Percentiles rank a stretch among this genome's conserved stretches.
Conservation (phyloP, 2,113 vertebrate species). For the Phalacrocorax carbo region DNA sequence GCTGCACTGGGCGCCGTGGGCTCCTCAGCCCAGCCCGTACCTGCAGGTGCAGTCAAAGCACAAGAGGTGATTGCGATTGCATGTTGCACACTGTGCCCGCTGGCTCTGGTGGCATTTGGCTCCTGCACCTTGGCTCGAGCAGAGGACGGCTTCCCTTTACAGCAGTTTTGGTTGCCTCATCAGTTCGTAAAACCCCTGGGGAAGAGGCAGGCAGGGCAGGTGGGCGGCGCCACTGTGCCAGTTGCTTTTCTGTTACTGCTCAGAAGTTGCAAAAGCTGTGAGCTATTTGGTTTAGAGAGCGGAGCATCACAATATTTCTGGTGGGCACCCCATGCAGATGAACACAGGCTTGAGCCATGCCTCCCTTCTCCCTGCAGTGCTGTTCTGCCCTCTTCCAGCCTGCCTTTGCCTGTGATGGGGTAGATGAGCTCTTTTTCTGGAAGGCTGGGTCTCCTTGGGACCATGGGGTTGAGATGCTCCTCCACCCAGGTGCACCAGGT, state of each 20-base stretch:
- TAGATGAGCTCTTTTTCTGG: background rate
- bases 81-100: fast-evolving
- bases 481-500: background rate
- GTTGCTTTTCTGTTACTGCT: fast-evolving
- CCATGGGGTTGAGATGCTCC: background rate
- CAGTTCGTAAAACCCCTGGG: background rate
- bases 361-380: background rate
- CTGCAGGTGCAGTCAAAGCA: fast-evolving
- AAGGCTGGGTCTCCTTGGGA: background rate
- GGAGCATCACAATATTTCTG: background rate
- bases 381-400: background rate
- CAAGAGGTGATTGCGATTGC: fast-evolving
- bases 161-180: background rate
- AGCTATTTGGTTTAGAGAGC: background rate
- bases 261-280: background rate
- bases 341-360: background rate
- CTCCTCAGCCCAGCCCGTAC: background rate
- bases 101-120: fast-evolving
- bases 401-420: background rate
- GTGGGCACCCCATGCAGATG: background rate
- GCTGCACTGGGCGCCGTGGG: fast-evolving
- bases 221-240: background rate
- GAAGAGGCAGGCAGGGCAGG: background rate
- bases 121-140: background rate
- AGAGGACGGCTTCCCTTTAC: fast-evolving